Evolutionary conservation across 2,797 vertebrate species (phyloP), one percentile per base, ranked within the genome.

Genomic region (Chelonia mydas): DNA sequence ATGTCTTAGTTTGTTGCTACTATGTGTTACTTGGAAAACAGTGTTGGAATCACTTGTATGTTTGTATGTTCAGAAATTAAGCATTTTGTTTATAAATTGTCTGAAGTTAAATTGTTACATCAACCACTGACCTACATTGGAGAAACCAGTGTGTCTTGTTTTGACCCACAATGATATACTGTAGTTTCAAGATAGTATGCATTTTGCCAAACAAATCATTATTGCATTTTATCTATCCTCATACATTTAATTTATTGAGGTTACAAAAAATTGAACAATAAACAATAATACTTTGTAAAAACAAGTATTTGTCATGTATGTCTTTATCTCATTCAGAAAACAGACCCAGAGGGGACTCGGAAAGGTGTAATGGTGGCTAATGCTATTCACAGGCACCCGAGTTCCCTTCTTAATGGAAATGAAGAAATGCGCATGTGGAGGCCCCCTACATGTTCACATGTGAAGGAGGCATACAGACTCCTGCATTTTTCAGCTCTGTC

Each of bases 1-100:
- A 90, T 49, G 45, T 90, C 55, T 76, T 94, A 17, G 17, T 94
- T 94, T 92, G 76, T 91, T 89, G 68, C 68, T 72, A 28, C 31
- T 84, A 6, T 1, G 0, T 87, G 78, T 92, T 94, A 86, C 15
- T 13, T 81, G 15, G 59, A 82, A 74, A 93, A 80, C 51, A 89
- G 6, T 7, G 0, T 45, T 79, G 41, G 90, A 84, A 65, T 96
- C 51, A 84, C 61, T 59, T 47, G 83, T 92, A 89, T 76, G 16
- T 76, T 94, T 94, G 37, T 90, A 41, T 72, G 16, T 89, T 92
- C 49, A 31, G 37, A 19, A 85, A 53, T 23, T 41, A 31, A 31
- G 33, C 61, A 84, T 50, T 47, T 82, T 90, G 33, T 68, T 84
- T 55, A n/a, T 86, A 79, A 88, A 47, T 86, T 53, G 25, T 61